These are phyloP conservation scores for Alligator mississippiensis DNA, from an alignment of 2,113 vertebrate genomes.

Conservation along the genomic window DNA sequence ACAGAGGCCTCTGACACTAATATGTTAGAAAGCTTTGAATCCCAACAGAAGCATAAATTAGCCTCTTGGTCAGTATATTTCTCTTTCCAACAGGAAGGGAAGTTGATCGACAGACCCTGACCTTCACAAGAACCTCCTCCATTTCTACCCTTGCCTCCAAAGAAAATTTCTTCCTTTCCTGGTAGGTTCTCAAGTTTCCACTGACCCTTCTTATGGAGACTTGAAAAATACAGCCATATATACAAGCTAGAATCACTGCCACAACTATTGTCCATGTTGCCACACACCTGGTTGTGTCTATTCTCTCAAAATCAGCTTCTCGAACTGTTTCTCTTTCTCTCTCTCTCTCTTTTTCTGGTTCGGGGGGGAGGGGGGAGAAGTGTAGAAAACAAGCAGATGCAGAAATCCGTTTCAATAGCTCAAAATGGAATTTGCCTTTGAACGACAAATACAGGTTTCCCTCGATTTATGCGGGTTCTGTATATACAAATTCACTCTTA, in stretches of 20 bases:
- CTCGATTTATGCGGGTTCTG: too few relatives aligned
- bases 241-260: background rate
- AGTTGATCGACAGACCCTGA: slow-evolving; percentile 15
- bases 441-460: too few relatives aligned
- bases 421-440: background rate
- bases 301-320: background rate
- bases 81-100: background rate
- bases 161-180: background rate
- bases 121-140: slow-evolving; percentile 56
- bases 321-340: background rate
- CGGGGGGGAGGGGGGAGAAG: background rate
- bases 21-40: background rate
- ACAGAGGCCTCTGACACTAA: rapidly evolving
- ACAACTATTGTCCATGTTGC: background rate
- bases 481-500: too few relatives aligned
- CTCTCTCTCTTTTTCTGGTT: background rate
- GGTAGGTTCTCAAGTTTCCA: background rate
- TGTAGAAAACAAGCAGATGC: background rate
- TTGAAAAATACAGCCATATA: background rate
- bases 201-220: background rate
- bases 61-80: background rate
- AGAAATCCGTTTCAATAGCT: background rate
- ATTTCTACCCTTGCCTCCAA: slow-evolving; percentile 27
- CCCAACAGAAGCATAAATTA: background rate
- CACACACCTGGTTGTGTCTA: background rate